Base-by-base conservation (phyloP, 1,140 invertebrate genomes). In the Heliconius himera region DNA sequence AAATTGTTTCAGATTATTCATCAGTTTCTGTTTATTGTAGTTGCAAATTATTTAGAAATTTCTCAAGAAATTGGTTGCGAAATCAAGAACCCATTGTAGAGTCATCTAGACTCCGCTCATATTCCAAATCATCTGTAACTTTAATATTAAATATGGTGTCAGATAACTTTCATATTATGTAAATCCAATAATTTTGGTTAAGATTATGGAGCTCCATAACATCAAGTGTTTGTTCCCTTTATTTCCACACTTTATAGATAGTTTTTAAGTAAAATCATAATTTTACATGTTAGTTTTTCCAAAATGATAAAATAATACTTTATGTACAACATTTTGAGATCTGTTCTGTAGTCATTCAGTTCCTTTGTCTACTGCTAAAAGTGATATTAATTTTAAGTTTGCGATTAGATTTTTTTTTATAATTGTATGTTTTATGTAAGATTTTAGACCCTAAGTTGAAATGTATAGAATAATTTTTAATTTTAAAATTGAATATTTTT, bases 341-440 rank as follows among this genome's bases (percentile, higher is more conserved):
- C 74, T 81, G 79, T 83, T 83, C 51, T 76, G n/a, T 70, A 70
- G 79, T 84, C 80, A 83, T 89, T 91, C 83, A 93, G 91, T 91
- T 93, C 91, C 91, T 91, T 89, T 82, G 82, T 82, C 78, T 88
- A 90, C 87, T 89, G 87, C 87, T 88, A 85, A 84, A 87, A 91
- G 91, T 93, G 91, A 93, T 93, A 93, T 84, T 93, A 93, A 82
- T 91, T 81, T 87, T 91, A 90, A 91, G 88, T 89, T 76, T 78
- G 82, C 81, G 79, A 84, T 88, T 86, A 85, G 76, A 72, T 78
- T 85, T 70, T 49, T 56, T 66, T 73, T 71, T 77, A 70, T 81
- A 60, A 72, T 76, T 11, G 51, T 54, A 71, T 22, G 60, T 72
- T 79, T 76, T 80, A 38, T 73, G 60, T 76, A 76, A 60, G 26